Evolutionary conservation across 1,140 invertebrate species (phyloP).

Genomic region (Hyphantria cunea): DNA sequence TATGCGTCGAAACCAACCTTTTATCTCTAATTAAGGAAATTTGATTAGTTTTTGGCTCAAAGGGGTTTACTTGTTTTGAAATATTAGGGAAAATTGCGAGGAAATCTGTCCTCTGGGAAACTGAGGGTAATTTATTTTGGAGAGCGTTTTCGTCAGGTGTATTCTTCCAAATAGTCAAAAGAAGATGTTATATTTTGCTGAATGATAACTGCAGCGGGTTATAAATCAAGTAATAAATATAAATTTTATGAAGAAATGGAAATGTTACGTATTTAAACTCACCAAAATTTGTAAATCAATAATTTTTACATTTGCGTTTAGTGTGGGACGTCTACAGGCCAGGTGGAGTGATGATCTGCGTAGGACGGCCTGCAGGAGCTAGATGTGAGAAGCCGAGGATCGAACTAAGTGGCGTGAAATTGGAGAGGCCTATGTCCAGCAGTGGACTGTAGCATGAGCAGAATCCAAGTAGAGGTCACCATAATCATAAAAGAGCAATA

Average conservation of each 20-base stretch:
- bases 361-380: too few species aligned
- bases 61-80: conserved; percentile 4
- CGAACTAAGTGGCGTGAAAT: too few species aligned
- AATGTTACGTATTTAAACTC: background rate
- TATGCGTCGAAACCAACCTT: background rate
- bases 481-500: too few species aligned
- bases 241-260: background rate
- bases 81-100: background rate
- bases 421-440: too few species aligned
- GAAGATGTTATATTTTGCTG: background rate
- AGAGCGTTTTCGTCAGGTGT: background rate
- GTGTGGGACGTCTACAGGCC: too few species aligned
- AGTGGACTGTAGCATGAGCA: too few species aligned
- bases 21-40: conserved; percentile 3
- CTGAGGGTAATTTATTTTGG: background rate
- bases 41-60: conserved; percentile 5
- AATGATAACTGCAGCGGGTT: background rate
- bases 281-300: too few species aligned
- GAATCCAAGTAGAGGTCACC: too few species aligned
- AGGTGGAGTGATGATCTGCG: too few species aligned
- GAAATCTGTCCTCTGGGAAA: background rate
- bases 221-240: background rate
- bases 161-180: too few species aligned
- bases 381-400: too few species aligned
- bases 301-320: too few species aligned